A percentile compares a stretch with the other conserved stretches of the same genome.
These are phyloP conservation scores for Ornithoptera priamus DNA, from an alignment of 2,888 invertebrate genomes.

Conservation along the genomic window DNA sequence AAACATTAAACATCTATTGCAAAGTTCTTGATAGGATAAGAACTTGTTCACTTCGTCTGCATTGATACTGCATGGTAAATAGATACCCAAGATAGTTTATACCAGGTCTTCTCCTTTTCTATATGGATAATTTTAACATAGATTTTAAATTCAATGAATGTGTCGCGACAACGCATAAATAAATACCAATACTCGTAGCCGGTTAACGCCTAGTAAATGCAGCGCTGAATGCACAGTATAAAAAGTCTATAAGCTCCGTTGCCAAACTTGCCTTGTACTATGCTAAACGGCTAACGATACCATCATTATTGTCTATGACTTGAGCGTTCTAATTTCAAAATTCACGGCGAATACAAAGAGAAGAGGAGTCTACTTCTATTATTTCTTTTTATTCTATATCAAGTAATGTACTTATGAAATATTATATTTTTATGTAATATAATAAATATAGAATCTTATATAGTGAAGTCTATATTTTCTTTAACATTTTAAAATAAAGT, in stretches of 20 bases:
- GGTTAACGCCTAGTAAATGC: slow-evolving; percentile 19
- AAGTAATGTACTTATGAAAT: not conserved
- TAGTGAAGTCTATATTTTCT: too few relatives aligned
- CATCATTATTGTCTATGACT: slow-evolving; percentile 75
- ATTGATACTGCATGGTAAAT: not conserved
- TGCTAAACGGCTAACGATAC: slow-evolving; percentile 77
- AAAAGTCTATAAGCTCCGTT: slow-evolving; percentile 40
- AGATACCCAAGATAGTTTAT: slow-evolving; percentile 5
- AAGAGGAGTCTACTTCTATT: slow-evolving; percentile 38
- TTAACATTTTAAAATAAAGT: too few relatives aligned
- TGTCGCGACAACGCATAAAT: slow-evolving; percentile 22
- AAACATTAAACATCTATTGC: too few relatives aligned
- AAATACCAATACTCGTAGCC: slow-evolving; percentile 21
- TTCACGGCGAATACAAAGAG: slow-evolving; percentile 49
- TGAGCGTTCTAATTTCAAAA: slow-evolving; percentile 72
- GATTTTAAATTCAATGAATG: slow-evolving; percentile 25
- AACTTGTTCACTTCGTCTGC: not conserved
- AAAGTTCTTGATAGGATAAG: too few relatives aligned
- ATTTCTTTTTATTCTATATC: slow-evolving; percentile 24
- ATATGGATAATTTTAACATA: slow-evolving; percentile 17
- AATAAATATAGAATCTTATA: too few relatives aligned
- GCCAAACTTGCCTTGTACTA: slow-evolving; percentile 70
- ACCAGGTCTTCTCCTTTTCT: not conserved
- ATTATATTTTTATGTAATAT: not conserved
- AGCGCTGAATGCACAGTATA: slow-evolving; percentile 27